These are phyloP conservation scores for Cepphus grylle DNA, from an alignment of 2,113 vertebrate genomes.

Conservation along the genomic window DNA sequence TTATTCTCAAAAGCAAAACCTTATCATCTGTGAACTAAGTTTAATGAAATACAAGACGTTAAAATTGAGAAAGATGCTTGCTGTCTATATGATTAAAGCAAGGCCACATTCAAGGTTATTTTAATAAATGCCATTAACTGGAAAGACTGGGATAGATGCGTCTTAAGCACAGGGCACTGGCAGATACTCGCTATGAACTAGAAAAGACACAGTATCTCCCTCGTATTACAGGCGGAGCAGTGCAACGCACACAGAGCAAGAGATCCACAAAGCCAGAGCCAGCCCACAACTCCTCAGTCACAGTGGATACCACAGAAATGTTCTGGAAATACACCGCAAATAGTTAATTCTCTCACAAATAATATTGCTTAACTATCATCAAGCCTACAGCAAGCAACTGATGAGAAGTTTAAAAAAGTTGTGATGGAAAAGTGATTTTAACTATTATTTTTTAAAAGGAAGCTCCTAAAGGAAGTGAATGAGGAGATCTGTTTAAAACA, in stretches of 20 bases:
- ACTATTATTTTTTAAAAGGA: neutral
- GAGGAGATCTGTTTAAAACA: neutral
- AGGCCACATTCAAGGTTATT: neutral
- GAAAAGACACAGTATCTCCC: neutral
- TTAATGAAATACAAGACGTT: neutral
- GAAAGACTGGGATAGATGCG: neutral
- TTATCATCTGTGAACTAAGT: neutral
- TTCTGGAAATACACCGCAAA: neutral
- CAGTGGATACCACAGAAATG: neutral
- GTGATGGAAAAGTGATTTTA: neutral
- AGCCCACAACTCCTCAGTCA: neutral
- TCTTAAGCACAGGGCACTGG: neutral
- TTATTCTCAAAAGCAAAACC: neutral
- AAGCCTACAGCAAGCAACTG: neutral
- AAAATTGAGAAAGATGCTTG: neutral
- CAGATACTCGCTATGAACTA: neutral
- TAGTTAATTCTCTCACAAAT: neutral
- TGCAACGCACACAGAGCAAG: neutral
- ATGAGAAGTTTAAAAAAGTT: neutral
- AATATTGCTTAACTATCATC: neutral
- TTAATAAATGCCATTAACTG: neutral
- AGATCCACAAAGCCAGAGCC: neutral
- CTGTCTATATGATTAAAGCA: neutral
- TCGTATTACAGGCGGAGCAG: neutral
- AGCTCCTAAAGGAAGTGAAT: neutral